Evolutionary conservation across 2,888 invertebrate genomes (phyloP), one percentile per base, ranked within the genome.

Genomic region (Ichneumon xanthorius): DNA sequence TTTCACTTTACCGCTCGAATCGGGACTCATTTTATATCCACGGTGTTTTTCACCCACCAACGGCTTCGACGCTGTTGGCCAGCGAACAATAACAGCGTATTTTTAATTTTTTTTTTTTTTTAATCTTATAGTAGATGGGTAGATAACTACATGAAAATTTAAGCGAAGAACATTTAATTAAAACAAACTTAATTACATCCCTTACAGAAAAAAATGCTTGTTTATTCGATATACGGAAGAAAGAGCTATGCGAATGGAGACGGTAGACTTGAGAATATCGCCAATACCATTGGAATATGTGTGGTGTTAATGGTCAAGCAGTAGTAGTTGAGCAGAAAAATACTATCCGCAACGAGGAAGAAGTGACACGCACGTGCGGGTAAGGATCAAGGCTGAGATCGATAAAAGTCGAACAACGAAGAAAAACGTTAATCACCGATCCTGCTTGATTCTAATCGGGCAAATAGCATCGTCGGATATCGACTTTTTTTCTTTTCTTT

Each of bases 1-100:
- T 83, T 83, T 83, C 83, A 83, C 83, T 83, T 83, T 19, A 68
- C 68, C 77, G 80, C 77, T 77, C 71, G 76, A 70, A 77, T 80
- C 65, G 67, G 53, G 33, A 71, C 67, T 63, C 19, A 45, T 84
- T 84, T 78, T 19, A 7, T 63, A 68, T 68, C 55, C 30, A 30
- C 61, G 22, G 37, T 11, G 37, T 19, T n/a, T 26, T 55, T 67
- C 80, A 53, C 53, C 67, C 65, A 45, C 63, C 37, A 68, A 50
- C 67, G 65, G 37, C 77, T 77, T 80, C 45, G 63, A 77, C 77
- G 63, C 68, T 9, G 14, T 53, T 70, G 19, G 45, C n/a, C 67
- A 40, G 72, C 53, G 7, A 16, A 61, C 33, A 16, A 11, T 26
- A 14, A 11, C 5, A 0, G 5, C 16, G 16, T 30, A 30, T 14